Base-by-base conservation (phyloP, 2,888 invertebrate species). In the Luperina nickerlii region DNA sequence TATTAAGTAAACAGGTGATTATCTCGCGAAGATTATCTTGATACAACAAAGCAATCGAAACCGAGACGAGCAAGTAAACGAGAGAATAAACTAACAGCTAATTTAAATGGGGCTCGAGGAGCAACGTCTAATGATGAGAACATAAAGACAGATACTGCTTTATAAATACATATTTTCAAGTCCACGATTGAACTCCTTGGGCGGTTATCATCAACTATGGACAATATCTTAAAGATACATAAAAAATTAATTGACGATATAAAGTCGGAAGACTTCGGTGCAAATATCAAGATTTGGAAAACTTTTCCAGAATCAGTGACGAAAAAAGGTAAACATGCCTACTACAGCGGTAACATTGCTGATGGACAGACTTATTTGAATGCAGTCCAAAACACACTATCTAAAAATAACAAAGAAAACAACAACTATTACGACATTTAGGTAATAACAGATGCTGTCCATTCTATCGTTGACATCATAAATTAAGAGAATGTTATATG, bases 401-500 rank as follows among this genome's bases (percentile, higher is more conserved):
- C 71, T 63, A 60, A 83, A 78, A 79, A 82, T 82, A 75, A 54
- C n/a, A 63, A 32, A 60, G 48, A 74, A 76, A 77, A 66, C 75
- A 86, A 69, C 69, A 66, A 76, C 51, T 78, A 83, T 83, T 86
- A 82, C 24, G 74, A 70, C 32, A 84, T 81, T 89, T 82, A 84
- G 74, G 71, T 87, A 87, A 84, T 71, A 85, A 85, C 77, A 76
- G 71, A 81, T 76, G 77, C 66, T 85, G 85, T 86, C 81, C 80
- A 87, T 87, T 69, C 65, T 78, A 65, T 70, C 72, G 86, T 66
- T 86, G 90, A 90, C 87, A 87, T 75, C 71, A 72, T 74, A 73
- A 81, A 90, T 87, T 85, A 87, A 83, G 77, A 80, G 48, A 87
- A 87, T 89, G 72, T 87, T 91, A 88, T 87, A 88, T 85, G 84